phyloP scores from a whole-genome alignment of 2,888 invertebrate species.

The Leucoma salicis region DNA sequence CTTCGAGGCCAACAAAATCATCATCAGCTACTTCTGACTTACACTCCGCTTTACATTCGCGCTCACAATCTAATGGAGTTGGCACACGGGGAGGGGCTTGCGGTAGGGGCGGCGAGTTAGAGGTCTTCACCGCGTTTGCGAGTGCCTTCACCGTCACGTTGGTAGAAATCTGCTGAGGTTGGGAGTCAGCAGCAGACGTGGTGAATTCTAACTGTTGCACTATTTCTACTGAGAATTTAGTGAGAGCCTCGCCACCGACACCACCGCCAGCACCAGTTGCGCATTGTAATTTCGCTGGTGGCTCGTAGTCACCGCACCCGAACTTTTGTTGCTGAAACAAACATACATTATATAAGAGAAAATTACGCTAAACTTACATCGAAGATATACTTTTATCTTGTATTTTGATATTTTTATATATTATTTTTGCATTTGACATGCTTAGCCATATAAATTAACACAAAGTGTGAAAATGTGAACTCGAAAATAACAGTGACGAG shows the following conservation, averaged over 20 bases:
- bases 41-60: slow-evolving; percentile 90
- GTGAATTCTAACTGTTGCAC: slow-evolving; percentile 96
- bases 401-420: no score
- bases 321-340: slow-evolving; percentile 92
- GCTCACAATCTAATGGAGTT: slow-evolving; percentile 91
- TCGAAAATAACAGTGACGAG: no score
- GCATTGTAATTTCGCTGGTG: slow-evolving; percentile 88
- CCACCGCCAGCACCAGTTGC: slow-evolving; percentile 57
- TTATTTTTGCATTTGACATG: no score
- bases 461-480: no score
- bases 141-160: slow-evolving; percentile 93
- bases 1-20: slow-evolving; percentile 92
- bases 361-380: no score
- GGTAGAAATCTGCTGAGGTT: slow-evolving; percentile 94
- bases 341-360: no score
- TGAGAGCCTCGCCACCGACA: slow-evolving; percentile 77
- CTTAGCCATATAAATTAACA: no score
- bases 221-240: slow-evolving; percentile 95
- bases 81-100: slow-evolving; percentile 84
- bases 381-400: no score
- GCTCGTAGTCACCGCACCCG: slow-evolving; percentile 87
- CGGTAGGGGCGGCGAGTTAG: slow-evolving; percentile 66
- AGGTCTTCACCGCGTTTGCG: slow-evolving; percentile 75
- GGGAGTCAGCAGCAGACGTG: slow-evolving; percentile 92
- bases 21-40: slow-evolving; percentile 90